Conservation (phyloP, 2,113 vertebrate genomes). For the Psephotus haematonotus region DNA sequence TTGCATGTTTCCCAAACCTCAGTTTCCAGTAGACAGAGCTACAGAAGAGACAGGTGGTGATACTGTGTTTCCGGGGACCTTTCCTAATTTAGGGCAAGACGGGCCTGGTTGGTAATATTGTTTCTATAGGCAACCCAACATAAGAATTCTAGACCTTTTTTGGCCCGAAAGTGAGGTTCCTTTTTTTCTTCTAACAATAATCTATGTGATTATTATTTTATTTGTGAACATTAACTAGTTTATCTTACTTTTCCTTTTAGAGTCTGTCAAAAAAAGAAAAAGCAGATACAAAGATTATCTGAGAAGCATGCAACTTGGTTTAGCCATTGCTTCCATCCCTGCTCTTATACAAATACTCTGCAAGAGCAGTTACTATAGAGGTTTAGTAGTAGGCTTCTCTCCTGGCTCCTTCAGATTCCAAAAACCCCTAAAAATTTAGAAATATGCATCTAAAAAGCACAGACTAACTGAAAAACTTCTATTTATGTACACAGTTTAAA, state of each 20-base stretch:
- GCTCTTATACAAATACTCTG: background rate
- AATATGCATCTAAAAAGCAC: background rate
- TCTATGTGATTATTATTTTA: background rate
- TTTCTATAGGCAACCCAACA: background rate
- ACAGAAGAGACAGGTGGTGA: background rate
- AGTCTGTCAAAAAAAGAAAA: background rate
- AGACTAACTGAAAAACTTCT: background rate
- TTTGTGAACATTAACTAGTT: background rate
- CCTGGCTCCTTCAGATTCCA: background rate
- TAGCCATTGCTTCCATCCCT: background rate
- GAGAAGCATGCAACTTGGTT: background rate
- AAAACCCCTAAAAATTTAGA: background rate
- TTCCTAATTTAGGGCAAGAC: background rate
- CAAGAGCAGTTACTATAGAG: background rate
- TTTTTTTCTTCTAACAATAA: background rate
- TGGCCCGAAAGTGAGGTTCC: background rate
- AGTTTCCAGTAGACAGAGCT: background rate
- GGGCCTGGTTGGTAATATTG: background rate
- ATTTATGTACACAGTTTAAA: background rate
- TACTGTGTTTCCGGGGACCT: background rate
- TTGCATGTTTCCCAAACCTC: background rate
- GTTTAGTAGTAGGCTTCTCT: background rate
- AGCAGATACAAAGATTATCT: background rate
- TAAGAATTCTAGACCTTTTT: background rate
- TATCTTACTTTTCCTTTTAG: background rate